Evolutionary conservation across 2,113 vertebrate species (phyloP).

Genomic region (Clarias macrocephalus): DNA sequence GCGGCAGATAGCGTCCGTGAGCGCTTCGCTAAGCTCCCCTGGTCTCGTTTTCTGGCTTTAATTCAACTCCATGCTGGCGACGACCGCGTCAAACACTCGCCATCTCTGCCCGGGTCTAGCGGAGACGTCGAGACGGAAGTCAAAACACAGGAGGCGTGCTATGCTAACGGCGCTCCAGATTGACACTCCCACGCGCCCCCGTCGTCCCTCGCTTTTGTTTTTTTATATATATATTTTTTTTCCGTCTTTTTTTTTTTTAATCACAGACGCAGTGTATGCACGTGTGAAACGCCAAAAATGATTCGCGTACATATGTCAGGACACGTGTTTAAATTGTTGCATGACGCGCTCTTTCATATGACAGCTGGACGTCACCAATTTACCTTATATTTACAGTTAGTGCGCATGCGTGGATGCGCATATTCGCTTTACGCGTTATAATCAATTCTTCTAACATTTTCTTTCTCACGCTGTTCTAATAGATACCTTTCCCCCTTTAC

Average conservation of each 20-base stretch:
- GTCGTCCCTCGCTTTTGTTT: slow-evolving; percentile 12
- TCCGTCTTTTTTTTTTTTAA: neutral
- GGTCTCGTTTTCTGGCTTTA: neutral
- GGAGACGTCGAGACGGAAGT: slow-evolving; percentile 7
- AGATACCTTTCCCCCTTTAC: neutral
- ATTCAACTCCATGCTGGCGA: slow-evolving; percentile 2
- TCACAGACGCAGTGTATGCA: neutral
- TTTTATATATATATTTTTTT: neutral
- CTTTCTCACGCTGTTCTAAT: neutral
- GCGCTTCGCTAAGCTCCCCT: slow-evolving; percentile 4
- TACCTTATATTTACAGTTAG: neutral
- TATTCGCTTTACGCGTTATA: neutral
- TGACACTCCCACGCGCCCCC: slow-evolving; percentile 39
- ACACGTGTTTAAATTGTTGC: neutral
- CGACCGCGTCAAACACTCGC: neutral
- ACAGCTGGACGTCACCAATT: neutral
- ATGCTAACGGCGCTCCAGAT: slow-evolving; percentile 19
- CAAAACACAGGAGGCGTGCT: slow-evolving; percentile 39
- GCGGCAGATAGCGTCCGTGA: neutral
- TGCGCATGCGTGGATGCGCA: slow-evolving; percentile 23
- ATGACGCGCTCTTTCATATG: neutral
- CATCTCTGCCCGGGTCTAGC: neutral
- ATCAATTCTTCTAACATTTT: neutral
- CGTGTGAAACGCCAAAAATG: neutral
- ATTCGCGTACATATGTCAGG: neutral